phyloP scores from a whole-genome alignment of 2,888 invertebrate species.

The Bugulina stolonifera region DNA sequence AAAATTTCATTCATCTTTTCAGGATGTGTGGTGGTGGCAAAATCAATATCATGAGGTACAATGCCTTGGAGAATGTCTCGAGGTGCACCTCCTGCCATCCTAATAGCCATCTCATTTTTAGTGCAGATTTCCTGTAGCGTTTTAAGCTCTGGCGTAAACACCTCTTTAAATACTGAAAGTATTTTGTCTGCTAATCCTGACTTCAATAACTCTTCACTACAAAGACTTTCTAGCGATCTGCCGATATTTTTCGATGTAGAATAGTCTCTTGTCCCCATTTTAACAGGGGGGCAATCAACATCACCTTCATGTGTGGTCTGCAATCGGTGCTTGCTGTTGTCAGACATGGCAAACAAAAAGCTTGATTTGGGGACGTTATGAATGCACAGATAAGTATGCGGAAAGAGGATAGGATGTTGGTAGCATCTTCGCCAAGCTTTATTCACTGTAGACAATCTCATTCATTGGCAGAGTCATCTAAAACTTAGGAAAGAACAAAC shows the following conservation, averaged over 20 bases:
- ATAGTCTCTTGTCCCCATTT: neutral
- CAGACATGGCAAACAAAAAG: no score
- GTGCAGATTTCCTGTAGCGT: slow-evolving; percentile 69
- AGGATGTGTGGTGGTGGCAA: slow-evolving; percentile 95
- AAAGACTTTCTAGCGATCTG: neutral
- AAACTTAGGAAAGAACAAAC: no score
- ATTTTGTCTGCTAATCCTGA: neutral
- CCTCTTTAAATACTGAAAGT: slow-evolving; percentile 35
- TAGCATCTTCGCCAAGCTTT: no score
- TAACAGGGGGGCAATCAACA: neutral
- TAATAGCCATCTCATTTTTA: slow-evolving; percentile 67
- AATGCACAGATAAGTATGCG: no score
- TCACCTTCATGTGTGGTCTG: neutral
- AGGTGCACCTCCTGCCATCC: slow-evolving; percentile 93
- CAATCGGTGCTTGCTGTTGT: neutral
- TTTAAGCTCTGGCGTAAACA: slow-evolving; percentile 73
- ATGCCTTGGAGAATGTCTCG: slow-evolving; percentile 59
- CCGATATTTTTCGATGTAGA: neutral
- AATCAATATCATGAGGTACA: slow-evolving; percentile 74
- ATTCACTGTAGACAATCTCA: no score
- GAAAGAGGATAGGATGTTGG: no score
- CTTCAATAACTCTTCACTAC: neutral
- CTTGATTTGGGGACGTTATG: no score
- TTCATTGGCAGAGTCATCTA: no score
- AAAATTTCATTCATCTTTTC: slow-evolving; percentile 93